A percentile compares a stretch with the other conserved stretches of the same genome.
These are phyloP conservation scores for Callochromis pleurospilus DNA, from an alignment of 2,113 vertebrate genomes.

Conservation along the genomic window DNA sequence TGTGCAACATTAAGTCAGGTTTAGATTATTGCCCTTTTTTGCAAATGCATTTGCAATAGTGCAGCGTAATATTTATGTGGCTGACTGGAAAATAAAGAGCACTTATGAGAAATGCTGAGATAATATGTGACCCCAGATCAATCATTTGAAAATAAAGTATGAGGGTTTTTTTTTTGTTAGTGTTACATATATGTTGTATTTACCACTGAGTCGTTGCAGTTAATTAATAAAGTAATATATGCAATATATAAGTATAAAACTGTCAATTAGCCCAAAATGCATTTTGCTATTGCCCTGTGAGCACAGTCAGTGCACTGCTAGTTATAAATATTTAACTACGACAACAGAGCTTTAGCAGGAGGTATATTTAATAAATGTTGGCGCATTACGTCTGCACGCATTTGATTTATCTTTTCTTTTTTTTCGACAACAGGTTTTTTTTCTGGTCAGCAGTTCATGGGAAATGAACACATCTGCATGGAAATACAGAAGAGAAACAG, in stretches of 20 bases:
- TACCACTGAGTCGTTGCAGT: neutral
- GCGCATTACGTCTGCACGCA: neutral
- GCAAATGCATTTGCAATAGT: neutral
- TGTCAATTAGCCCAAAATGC: neutral
- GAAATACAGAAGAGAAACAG: slow-evolving; percentile 43
- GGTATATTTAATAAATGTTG: neutral
- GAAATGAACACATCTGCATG: slow-evolving; percentile 39
- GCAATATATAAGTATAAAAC: neutral
- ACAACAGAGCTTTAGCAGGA: neutral
- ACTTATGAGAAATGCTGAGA: neutral
- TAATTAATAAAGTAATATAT: neutral
- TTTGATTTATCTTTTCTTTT: slow-evolving; percentile 31
- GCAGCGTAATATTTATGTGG: neutral
- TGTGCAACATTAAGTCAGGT: neutral
- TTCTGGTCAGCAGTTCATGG: slow-evolving; percentile 26
- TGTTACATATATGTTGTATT: neutral
- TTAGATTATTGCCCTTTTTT: neutral
- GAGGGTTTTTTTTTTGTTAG: fast-evolving
- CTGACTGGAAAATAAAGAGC: neutral
- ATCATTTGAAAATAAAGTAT: neutral
- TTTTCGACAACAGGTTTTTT: slow-evolving; percentile 42
- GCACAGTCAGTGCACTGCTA: neutral
- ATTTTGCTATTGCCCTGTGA: neutral
- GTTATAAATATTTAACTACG: neutral
- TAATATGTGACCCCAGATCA: neutral